Conservation (phyloP, 2,797 vertebrate genomes). For the Arctocebus calabarensis region DNA sequence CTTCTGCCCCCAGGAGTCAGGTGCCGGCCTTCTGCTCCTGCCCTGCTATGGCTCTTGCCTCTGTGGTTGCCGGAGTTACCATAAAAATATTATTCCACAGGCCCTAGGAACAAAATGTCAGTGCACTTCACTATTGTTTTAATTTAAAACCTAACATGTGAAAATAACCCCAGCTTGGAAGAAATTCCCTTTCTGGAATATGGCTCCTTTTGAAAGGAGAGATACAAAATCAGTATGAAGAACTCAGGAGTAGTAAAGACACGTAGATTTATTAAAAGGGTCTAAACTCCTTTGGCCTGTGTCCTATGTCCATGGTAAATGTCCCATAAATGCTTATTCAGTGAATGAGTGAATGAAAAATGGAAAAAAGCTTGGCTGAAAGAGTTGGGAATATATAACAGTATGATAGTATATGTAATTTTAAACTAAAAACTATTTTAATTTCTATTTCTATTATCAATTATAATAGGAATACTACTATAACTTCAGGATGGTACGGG, state of each 20-base stretch:
- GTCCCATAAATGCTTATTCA: background rate
- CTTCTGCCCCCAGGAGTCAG: background rate
- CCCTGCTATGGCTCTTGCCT: background rate
- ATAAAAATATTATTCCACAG: slow-evolving; percentile 65
- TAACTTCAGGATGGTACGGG: background rate
- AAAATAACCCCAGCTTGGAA: slow-evolving; percentile 68
- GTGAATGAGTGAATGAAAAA: background rate
- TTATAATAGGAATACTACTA: background rate
- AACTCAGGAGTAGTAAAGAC: background rate
- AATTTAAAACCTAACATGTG: slow-evolving; percentile 70
- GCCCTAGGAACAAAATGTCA: slow-evolving; percentile 76
- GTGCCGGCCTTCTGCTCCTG: slow-evolving; percentile 20
- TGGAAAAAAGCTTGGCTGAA: background rate
- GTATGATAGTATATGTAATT: background rate
- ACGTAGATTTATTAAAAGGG: background rate
- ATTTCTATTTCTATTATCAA: background rate
- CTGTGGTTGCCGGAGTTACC: slow-evolving; percentile 66
- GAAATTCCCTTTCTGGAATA: slow-evolving; percentile 57
- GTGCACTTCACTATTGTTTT: slow-evolving; percentile 64
- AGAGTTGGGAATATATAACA: background rate
- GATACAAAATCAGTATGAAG: background rate
- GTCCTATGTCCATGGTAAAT: background rate
- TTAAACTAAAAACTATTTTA: background rate
- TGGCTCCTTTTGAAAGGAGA: slow-evolving; percentile 45
- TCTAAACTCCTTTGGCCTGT: background rate